These are phyloP conservation scores for Pseudopodoces humilis DNA, from an alignment of 2,113 vertebrate genomes.

Conservation along the genomic window DNA sequence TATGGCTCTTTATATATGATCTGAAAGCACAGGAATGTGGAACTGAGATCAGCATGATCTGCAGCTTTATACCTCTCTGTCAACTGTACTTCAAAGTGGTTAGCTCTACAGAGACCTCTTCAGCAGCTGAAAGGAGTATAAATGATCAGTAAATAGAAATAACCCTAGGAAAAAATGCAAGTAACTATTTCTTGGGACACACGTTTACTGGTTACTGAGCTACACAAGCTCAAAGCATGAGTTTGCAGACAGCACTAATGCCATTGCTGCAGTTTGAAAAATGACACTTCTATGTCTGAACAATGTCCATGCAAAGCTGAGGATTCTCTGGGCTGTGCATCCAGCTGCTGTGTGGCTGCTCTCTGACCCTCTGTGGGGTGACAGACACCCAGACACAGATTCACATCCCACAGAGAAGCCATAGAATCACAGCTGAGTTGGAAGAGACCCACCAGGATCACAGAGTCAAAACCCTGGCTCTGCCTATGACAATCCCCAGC, in stretches of 20 bases:
- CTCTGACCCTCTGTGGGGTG: not conserved
- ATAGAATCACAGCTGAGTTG: not conserved
- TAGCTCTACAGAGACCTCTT: not conserved
- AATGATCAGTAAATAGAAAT: not conserved
- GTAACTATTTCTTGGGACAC: not conserved
- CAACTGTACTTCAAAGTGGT: not conserved
- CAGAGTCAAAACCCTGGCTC: not conserved
- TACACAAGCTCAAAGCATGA: not conserved
- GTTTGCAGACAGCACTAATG: not conserved
- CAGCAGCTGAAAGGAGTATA: not conserved
- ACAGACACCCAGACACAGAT: not conserved
- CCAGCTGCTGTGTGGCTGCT: not conserved
- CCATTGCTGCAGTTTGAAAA: not conserved
- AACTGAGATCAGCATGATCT: not conserved
- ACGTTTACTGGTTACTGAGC: not conserved
- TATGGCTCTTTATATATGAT: not conserved
- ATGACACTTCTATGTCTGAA: accelerated
- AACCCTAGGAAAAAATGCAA: accelerated
- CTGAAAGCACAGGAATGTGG: not conserved
- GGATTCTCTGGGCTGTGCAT: not conserved
- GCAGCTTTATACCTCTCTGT: not conserved
- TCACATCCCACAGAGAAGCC: not conserved
- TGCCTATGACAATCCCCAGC: accelerated
- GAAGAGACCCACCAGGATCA: not conserved
- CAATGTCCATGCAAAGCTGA: accelerated